Conservation (phyloP, 2,888 invertebrate genomes). For the Anagyrus pseudococci region DNA sequence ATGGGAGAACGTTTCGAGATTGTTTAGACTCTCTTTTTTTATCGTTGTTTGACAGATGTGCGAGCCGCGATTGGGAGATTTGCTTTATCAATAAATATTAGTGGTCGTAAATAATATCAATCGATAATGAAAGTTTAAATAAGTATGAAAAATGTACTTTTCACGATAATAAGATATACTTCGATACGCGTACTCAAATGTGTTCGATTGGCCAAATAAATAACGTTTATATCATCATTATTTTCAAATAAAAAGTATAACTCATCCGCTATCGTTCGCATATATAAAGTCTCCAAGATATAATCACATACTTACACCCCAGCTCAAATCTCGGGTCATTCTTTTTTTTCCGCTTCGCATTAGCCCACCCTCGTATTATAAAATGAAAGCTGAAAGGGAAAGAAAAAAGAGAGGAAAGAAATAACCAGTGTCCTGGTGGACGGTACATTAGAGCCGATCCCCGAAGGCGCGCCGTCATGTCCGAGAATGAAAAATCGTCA, state of each 20-base stretch:
- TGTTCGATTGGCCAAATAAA: not conserved
- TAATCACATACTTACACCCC: not conserved
- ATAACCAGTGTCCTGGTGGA: conserved; percentile 14
- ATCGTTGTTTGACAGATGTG: too few relatives aligned
- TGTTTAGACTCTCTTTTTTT: too few relatives aligned
- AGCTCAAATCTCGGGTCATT: conserved; percentile 11
- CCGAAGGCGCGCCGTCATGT: conserved; percentile 15
- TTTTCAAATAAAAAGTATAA: not conserved
- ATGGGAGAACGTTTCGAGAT: too few relatives aligned
- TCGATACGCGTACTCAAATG: not conserved
- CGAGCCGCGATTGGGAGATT: too few relatives aligned
- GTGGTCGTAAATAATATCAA: not conserved
- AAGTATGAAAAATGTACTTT: too few relatives aligned
- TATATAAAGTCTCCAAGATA: not conserved
- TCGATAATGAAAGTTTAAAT: too few relatives aligned
- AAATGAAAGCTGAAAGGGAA: too few relatives aligned
- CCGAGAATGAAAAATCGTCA: conserved; percentile 32
- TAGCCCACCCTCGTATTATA: not conserved
- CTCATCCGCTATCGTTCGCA: not conserved
- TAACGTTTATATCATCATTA: not conserved
- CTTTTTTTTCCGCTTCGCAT: not conserved
- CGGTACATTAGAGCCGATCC: conserved; percentile 21
- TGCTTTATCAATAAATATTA: not conserved
- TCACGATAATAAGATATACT: too few relatives aligned
- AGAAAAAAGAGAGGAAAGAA: too few relatives aligned